These are phyloP conservation scores for Cyclura pinguis DNA, from an alignment of 2,797 vertebrate genomes.

Conservation along the genomic window DNA sequence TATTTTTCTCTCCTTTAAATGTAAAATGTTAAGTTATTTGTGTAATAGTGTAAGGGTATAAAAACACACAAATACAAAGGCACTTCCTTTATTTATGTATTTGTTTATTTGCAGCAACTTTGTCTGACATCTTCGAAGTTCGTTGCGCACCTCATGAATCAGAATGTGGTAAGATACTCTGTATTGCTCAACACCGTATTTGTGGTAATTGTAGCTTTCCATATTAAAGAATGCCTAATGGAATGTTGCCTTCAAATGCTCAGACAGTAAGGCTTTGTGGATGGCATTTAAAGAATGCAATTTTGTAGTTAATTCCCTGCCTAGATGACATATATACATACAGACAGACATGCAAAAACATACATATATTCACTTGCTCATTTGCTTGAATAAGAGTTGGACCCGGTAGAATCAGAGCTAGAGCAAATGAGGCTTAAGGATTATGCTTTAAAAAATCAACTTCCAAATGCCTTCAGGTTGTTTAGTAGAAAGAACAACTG, in stretches of 20 bases:
- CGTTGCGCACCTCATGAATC: slow-evolving; percentile 98
- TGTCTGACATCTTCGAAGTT: slow-evolving; percentile 97
- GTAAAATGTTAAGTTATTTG: not conserved
- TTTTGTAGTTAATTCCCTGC: not conserved
- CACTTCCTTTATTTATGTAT: too few relatives aligned
- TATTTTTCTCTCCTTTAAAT: accelerated
- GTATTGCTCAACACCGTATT: slow-evolving; percentile 24
- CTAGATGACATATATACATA: not conserved
- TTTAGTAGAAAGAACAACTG: not conserved
- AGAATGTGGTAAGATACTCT: slow-evolving; percentile 92
- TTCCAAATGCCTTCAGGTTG: not conserved
- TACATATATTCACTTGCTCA: too few relatives aligned
- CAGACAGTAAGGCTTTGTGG: not conserved
- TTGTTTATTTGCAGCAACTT: slow-evolving; percentile 87
- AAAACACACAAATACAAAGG: slow-evolving; percentile 16
- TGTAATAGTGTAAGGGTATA: not conserved
- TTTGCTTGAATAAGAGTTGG: not conserved
- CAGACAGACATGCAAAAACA: not conserved
- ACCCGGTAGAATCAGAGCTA: not conserved
- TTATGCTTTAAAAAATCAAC: not conserved
- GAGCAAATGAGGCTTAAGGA: not conserved
- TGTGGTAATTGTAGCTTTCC: slow-evolving; percentile 27
- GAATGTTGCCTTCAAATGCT: not conserved
- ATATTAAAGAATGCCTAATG: not conserved
- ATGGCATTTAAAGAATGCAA: not conserved